Conservation (phyloP, 2,113 vertebrate genomes). For the Sitta europaea region DNA sequence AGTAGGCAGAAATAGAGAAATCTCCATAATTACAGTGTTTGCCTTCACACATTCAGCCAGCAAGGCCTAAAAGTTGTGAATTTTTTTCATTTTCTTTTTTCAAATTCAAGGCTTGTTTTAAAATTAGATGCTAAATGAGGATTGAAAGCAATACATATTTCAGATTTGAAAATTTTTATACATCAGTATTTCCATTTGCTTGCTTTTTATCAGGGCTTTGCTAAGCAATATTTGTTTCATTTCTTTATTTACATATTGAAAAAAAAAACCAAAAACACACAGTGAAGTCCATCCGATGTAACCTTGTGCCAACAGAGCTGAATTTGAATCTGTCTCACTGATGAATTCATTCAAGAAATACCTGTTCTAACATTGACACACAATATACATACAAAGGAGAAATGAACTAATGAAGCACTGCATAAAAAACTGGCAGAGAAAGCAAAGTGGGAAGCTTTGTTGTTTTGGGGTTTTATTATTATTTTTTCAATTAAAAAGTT, state of each 20-base stretch:
- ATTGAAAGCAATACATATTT: conserved; percentile 27
- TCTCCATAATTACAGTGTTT: conserved; percentile 65
- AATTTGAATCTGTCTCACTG: not conserved
- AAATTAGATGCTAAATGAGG: conserved; percentile 58
- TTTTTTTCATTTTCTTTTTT: conserved; percentile 68
- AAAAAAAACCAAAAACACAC: not conserved
- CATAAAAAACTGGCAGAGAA: not conserved
- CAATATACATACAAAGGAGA: not conserved
- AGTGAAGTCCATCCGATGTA: not conserved
- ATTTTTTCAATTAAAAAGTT: not conserved
- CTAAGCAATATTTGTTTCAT: not conserved
- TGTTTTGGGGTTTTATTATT: not conserved
- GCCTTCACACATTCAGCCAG: conserved; percentile 43
- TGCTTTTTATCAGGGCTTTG: conserved; percentile 45
- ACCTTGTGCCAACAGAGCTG: not conserved
- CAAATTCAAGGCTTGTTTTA: conserved; percentile 70
- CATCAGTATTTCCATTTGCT: not conserved
- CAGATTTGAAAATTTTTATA: conserved; percentile 34
- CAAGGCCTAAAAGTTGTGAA: conserved; percentile 36
- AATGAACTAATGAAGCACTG: not conserved
- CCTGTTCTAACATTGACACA: not conserved
- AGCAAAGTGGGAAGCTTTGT: not conserved
- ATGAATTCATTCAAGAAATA: not conserved
- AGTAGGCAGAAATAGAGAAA: conserved; percentile 68
- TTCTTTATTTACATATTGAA: not conserved